phyloP scores from a whole-genome alignment of 1,140 invertebrate genomes.

The Papilio glaucus region DNA sequence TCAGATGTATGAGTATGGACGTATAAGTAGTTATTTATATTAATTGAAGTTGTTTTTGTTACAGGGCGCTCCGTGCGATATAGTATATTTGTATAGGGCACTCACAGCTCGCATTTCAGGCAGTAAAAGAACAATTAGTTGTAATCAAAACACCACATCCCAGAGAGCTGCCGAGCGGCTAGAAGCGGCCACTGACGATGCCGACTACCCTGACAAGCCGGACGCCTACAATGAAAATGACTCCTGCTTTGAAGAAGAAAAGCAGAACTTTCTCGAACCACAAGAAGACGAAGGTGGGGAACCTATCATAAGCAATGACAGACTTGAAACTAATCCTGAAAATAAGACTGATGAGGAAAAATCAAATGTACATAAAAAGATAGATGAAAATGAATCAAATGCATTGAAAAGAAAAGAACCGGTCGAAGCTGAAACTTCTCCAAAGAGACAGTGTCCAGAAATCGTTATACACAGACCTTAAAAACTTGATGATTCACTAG shows the following conservation, averaged over 20 bases:
- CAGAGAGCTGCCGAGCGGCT: constrained; percentile 63
- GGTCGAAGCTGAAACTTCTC: constrained; percentile 61
- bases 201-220: constrained; percentile 52
- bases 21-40: too few relatives aligned
- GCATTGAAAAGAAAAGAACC: constrained; percentile 73
- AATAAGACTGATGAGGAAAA: constrained; percentile 61
- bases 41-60: constrained; percentile 47
- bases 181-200: constrained; percentile 60
- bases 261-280: constrained; percentile 42
- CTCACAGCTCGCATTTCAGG: constrained; percentile 76
- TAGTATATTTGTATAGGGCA: constrained; percentile 88
- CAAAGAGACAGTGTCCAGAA: constrained; percentile 75
- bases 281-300: constrained; percentile 43
- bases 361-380: constrained; percentile 48
- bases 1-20: too few relatives aligned
- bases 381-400: constrained; percentile 57
- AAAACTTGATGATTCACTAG: constrained; percentile 28
- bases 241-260: constrained; percentile 40
- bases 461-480: constrained; percentile 59
- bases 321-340: constrained; percentile 50
- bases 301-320: constrained; percentile 43
- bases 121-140: constrained; percentile 54
- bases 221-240: constrained; percentile 45
- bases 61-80: constrained; percentile 91
- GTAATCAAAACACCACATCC: constrained; percentile 53